Percentiles rank a stretch among this genome's conserved stretches.
Evolutionary conservation across 1,140 invertebrate species (phyloP).

Genomic region (Drosophila lacertosa): DNA sequence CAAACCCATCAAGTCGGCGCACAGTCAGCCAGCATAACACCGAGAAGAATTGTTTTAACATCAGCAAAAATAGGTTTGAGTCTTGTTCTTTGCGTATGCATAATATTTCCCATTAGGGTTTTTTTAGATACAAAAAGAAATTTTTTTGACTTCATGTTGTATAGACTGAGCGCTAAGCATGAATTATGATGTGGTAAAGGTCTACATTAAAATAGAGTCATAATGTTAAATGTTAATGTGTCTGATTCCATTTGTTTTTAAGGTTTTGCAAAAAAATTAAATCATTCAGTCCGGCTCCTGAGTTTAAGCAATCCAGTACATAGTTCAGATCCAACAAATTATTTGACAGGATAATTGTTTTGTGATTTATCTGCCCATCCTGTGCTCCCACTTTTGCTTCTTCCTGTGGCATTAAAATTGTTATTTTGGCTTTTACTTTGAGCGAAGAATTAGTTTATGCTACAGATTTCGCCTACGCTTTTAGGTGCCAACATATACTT

Average conservation of each 20-base stretch:
- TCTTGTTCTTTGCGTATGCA: slow-evolving; percentile 54
- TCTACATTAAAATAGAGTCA: too few relatives aligned
- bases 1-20: neutral
- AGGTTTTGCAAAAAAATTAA: slow-evolving; percentile 11
- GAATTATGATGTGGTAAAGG: too few relatives aligned
- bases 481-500: slow-evolving; percentile 43
- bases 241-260: too few relatives aligned
- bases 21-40: slow-evolving; percentile 4
- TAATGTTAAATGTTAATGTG: neutral
- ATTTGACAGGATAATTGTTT: slow-evolving; percentile 38
- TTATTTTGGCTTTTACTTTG: slow-evolving; percentile 49
- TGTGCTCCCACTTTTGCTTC: slow-evolving; percentile 2
- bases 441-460: slow-evolving; percentile 59
- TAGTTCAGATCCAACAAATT: slow-evolving; percentile 23
- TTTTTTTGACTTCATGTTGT: too few relatives aligned
- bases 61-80: neutral
- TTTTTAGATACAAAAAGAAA: slow-evolving; percentile 59
- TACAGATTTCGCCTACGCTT: slow-evolving; percentile 56
- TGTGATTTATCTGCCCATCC: slow-evolving; percentile 51
- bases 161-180: too few relatives aligned
- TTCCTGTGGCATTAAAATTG: slow-evolving; percentile 27
- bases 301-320: neutral
- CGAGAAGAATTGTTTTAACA: slow-evolving; percentile 26
- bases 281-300: neutral
- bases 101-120: slow-evolving; percentile 59